Percentiles rank a stretch among this genome's conserved stretches.
Evolutionary conservation across 2,113 vertebrate genomes (phyloP).

Genomic region (Microcebus lehilahytsara): DNA sequence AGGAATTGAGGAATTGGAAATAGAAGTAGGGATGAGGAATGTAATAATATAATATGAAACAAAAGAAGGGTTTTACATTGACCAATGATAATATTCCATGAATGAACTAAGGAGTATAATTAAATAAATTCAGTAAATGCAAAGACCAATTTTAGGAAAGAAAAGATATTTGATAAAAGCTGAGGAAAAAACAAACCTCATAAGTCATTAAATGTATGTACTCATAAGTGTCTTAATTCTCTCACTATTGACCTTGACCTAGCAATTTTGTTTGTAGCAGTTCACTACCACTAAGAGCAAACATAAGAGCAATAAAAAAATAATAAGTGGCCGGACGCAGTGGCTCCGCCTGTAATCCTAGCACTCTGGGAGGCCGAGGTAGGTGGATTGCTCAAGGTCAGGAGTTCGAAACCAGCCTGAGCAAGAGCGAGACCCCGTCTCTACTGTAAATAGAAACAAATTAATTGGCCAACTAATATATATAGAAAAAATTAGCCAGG

Average conservation of each 20-base stretch:
- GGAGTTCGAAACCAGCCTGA: too few species aligned
- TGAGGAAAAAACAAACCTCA: background rate
- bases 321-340: background rate
- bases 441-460: too few species aligned
- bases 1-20: background rate
- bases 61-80: background rate
- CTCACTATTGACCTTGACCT: background rate
- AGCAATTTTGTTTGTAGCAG: background rate
- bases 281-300: background rate
- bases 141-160: background rate
- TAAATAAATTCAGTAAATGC: background rate
- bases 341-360: too few species aligned
- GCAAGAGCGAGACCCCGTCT: too few species aligned
- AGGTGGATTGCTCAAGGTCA: too few species aligned
- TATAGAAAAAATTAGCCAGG: too few species aligned
- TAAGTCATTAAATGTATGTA: background rate
- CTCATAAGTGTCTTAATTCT: background rate
- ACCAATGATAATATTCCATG: background rate
- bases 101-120: background rate
- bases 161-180: conserved; percentile 6
- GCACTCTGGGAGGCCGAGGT: too few species aligned
- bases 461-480: too few species aligned
- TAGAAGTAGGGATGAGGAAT: background rate
- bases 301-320: background rate
- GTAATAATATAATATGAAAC: background rate